phyloP scores from a whole-genome alignment of 2,888 invertebrate genomes.

The Drosophila quinaria region DNA sequence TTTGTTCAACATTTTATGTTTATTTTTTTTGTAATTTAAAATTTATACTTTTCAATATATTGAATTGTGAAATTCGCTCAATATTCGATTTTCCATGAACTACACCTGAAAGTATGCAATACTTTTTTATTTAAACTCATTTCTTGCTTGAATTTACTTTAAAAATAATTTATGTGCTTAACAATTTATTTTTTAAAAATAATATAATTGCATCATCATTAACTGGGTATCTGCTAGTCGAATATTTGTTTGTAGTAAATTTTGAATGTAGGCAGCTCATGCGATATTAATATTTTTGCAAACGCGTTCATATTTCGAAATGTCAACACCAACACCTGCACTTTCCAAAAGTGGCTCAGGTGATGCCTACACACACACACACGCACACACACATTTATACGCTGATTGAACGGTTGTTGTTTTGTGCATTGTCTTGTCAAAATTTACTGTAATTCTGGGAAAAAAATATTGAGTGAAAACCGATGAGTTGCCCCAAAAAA shows the following conservation, averaged over 20 bases:
- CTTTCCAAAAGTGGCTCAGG: slow-evolving; percentile 65
- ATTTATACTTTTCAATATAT: neutral
- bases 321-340: slow-evolving; percentile 79
- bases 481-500: slow-evolving; percentile 50
- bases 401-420: slow-evolving; percentile 32
- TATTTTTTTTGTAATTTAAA: neutral
- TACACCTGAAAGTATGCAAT: slow-evolving; percentile 13
- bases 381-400: slow-evolving; percentile 4
- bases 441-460: slow-evolving; percentile 64
- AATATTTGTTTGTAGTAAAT: no score
- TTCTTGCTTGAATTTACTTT: neutral
- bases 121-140: neutral
- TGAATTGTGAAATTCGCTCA: no score
- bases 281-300: slow-evolving; percentile 53
- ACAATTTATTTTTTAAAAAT: no score
- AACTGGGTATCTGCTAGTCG: slow-evolving; percentile 13
- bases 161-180: neutral
- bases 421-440: slow-evolving; percentile 52
- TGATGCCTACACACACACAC: slow-evolving; percentile 55
- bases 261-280: slow-evolving; percentile 42
- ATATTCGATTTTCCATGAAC: no score
- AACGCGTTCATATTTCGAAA: slow-evolving; percentile 77
- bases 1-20: slow-evolving; percentile 13
- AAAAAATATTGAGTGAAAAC: slow-evolving; percentile 59
- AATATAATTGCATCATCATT: no score